Evolutionary conservation across 2,797 vertebrate genomes (phyloP).

Genomic region (Silurus aristotelis): DNA sequence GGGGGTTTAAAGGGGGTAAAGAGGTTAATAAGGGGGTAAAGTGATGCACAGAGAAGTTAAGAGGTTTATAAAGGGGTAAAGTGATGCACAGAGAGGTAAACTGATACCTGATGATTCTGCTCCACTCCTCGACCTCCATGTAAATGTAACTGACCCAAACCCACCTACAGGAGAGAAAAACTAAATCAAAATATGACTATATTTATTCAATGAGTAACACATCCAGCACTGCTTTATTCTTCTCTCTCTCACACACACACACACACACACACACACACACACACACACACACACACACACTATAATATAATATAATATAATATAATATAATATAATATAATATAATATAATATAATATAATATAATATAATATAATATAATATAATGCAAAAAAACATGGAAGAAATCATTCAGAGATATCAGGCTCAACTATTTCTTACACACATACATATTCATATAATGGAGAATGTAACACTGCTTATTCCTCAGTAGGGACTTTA

Average conservation of each 20-base stretch:
- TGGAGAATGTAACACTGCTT: no score
- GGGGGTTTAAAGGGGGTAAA: no score
- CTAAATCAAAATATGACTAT: background rate
- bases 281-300: background rate
- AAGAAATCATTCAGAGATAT: background rate
- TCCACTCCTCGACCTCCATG: conserved; percentile 97
- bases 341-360: no score
- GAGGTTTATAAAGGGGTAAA: background rate
- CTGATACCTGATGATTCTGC: conserved; percentile 92
- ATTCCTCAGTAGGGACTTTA: no score
- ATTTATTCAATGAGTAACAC: background rate
- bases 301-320: no score
- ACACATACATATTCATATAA: no score
- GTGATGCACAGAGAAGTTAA: no score
- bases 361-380: no score
- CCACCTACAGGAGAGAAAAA: conserved; percentile 77
- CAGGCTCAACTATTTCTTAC: background rate
- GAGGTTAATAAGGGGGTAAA: no score
- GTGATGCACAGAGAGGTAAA: background rate
- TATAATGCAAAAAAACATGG: background rate
- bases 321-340: no score
- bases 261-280: background rate
- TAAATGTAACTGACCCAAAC: conserved; percentile 92
- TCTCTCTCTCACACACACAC: background rate
- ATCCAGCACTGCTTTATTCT: background rate